Base-by-base conservation (phyloP, 2,797 vertebrate species). In the Acestrorhynchus altus region DNA sequence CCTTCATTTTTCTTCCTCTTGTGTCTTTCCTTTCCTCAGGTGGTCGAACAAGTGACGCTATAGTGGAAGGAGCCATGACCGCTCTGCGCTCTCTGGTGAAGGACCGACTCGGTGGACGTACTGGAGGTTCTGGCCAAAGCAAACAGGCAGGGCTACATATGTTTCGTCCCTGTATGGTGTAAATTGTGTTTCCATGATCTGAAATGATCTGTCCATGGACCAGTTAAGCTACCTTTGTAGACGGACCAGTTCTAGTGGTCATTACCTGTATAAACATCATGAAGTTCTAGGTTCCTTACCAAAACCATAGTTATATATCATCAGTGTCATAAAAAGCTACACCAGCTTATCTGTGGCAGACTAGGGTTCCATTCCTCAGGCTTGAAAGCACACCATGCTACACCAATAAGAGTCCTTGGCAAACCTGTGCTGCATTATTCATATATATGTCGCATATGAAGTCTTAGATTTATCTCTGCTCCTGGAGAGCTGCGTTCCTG, bases 31-130 rank as follows among this genome's bases (percentile, higher is more conserved):
- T 85, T 35, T 24, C 2, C 3, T 46, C n/a, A 99, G 98, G 98
- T 71, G 96, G 92, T 80, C 95, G 97, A 76, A 96, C 87, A 0
- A 93, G 94, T 0, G 95, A 98, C 0, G 94, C 95, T 20, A 98
- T 99, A 0, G 95, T 97, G 0, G 96, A 98, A 0, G 90, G 91
- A n/a, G 96, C 96, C 11, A 85, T 99, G 60, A 93, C 90, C 12
- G 84, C 95, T 46, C 73, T 97, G 47, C 94, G 93, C 10, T 86
- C 91, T 39, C 86, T 98, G 12, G 96, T 97, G n/a, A 98, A 97
- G 88, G 96, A 96, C 1, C 87, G 97, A 56, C 90, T 99, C 4
- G 89, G 89, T 4, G 96, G 96, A 69, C 91, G 87, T 83, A 87
- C 92, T 0, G 93, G 96, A 52, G 88, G 95, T 65, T 95, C 94